Base-by-base conservation (phyloP, 2,113 vertebrate genomes). In the Leucopsar rothschildi region DNA sequence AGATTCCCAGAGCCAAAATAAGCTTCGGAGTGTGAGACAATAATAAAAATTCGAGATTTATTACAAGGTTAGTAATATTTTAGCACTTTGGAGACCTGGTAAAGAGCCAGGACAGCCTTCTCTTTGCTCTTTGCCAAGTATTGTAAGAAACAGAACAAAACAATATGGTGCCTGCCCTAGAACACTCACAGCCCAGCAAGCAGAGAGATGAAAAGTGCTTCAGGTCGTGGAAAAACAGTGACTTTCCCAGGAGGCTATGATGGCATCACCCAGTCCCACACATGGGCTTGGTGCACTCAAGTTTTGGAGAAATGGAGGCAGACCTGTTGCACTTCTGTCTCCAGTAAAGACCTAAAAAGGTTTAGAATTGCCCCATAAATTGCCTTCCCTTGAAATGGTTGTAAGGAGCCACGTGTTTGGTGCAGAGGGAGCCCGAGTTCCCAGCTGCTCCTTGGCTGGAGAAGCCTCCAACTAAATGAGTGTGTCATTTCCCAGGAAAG, bases 1-100 rank as follows among this genome's bases (percentile, higher is more conserved):
- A n/a, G 82, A 88, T 88, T 66, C 37, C n/a, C 52, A 22, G 61
- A 92, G 96, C 93, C 93, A 96, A 96, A 94, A 88, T 86, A 96
- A 96, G 79, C 94, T 90, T 71, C 0, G 0, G 90, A 59, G 29
- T 73, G 82, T 88, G 93, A 83, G 87, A 92, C 82, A 90, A 92
- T 61, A 87, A 89, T 80, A 94, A 82, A 79, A 96, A 73, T 2
- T 9, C 14, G n/a, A 94, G 78, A 94, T 94, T 93, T 95, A 88
- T 91, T 59, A 44, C 15, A 57, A 79, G 37, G 49, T 73, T 83
- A 56, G 82, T 80, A 66, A 94, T 94, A 92, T 91, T 93, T 95
- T 90, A 90, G 92, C 90, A 86, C 82, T 95, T 88, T 37, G 85
- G 75, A 93, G 92, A 65, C 29, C 29, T 80, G 85, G 75, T 63